These are phyloP conservation scores for Lacerta agilis DNA, from an alignment of 2,797 vertebrate genomes.

Conservation along the genomic window DNA sequence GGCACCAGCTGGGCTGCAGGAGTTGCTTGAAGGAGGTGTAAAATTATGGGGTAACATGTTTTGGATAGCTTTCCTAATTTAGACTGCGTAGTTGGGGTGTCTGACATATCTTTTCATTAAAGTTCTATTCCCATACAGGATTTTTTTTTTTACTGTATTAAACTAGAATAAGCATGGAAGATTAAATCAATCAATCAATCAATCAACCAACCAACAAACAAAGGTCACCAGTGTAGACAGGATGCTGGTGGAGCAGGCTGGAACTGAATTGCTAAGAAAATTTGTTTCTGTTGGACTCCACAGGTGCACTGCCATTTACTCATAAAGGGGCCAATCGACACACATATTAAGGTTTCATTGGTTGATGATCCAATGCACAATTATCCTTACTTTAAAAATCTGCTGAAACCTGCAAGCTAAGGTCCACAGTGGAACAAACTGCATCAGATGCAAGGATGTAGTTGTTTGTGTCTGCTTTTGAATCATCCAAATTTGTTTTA, in stretches of 20 bases:
- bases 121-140: neutral
- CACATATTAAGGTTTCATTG: neutral
- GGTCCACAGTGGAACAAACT: too few relatives aligned
- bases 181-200: neutral
- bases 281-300: neutral
- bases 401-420: neutral
- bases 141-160: neutral
- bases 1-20: too few relatives aligned
- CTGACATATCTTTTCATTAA: neutral
- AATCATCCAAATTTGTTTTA: neutral
- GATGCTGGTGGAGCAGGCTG: neutral
- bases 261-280: neutral
- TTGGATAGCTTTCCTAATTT: neutral
- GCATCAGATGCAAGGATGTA: neutral
- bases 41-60: neutral
- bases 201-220: too few relatives aligned
- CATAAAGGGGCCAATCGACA: neutral
- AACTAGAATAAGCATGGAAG: neutral
- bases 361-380: neutral
- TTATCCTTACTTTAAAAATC: neutral
- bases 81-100: neutral
- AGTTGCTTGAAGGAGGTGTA: too few relatives aligned
- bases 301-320: neutral
- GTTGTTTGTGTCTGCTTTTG: neutral
- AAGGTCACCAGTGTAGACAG: neutral